Base-by-base conservation (phyloP, 2,797 vertebrate species). In the Myotis vivesi region DNA sequence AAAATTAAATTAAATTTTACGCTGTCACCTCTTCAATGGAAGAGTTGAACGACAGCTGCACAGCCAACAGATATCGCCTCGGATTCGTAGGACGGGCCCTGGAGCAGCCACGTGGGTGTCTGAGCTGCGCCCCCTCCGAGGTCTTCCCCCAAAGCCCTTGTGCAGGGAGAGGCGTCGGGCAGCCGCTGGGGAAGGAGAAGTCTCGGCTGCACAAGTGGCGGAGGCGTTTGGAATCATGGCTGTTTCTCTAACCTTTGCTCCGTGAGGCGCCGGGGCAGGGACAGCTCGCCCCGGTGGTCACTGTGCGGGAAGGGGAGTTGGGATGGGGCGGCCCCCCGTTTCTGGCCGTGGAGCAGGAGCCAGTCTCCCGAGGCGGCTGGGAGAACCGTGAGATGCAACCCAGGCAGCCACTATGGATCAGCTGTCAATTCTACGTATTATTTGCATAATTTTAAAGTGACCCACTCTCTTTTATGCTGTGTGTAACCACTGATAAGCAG, bases 181-280 rank as follows among this genome's bases (percentile, higher is more conserved):
- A 6, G 41, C 22, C 25, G 36, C 30, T 41, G 30, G 66, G 55
- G 53, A 93, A 82, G 66, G 87, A 81, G 73, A 69, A 20, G 11
- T 30, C 64, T 8, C 15, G 28, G 13, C 46, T 11, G 49, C 62
- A 19, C 49, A 72, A 23, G 38, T 80, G 62, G n/a, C 71, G 25
- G 25, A 88, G 49, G 49, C 66, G 19, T 44, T 62, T 77, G 87
- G 75, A 94, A 72, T 62, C 1, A 0, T 19, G 68, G 51, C 62
- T 92, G 86, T 95, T 94, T 95, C 94, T 19, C 62, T 92, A 76
- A 80, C 64, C 84, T 91, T 62, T 28, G n/a, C 76, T 36, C 33
- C 33, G 5, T 38, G 49, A 75, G 44, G 30, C 1, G 0, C 68
- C 44, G 30, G 92, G 80, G 76, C 9, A 11, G 33, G 66, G 66